Conservation (phyloP, 2,888 invertebrate species). For the Acleris cristana region DNA sequence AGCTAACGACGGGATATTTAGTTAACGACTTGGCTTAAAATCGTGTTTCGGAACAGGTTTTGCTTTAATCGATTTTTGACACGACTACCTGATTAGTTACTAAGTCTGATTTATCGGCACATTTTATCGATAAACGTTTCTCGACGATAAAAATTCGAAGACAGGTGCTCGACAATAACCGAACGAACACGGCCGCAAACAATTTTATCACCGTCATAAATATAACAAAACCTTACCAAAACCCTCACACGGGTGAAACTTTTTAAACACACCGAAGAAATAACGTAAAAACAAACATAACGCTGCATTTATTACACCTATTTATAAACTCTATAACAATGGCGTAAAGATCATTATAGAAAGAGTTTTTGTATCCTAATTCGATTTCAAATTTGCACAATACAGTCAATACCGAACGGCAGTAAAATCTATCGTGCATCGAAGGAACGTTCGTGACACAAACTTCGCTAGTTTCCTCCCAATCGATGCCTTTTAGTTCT, state of each 20-base stretch:
- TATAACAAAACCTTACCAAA: constrained; percentile 66
- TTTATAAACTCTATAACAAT: constrained; percentile 41
- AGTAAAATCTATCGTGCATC: constrained; percentile 79
- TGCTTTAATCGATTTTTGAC: constrained; percentile 20
- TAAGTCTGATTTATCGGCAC: constrained; percentile 25
- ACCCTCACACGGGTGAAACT: constrained; percentile 60
- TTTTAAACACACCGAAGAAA: constrained; percentile 65
- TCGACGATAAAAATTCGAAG: constrained; percentile 55
- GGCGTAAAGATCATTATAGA: constrained; percentile 49
- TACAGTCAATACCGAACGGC: constrained; percentile 59
- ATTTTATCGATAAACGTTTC: constrained; percentile 53
- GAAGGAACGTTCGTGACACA: constrained; percentile 72
- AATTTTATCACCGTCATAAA: constrained; percentile 79
- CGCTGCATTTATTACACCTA: constrained; percentile 41
- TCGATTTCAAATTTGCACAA: constrained; percentile 21
- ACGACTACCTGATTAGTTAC: constrained; percentile 15
- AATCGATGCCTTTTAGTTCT: constrained; percentile 72
- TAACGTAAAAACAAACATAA: constrained; percentile 47
- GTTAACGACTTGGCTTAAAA: constrained; percentile 22
- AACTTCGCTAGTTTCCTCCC: constrained; percentile 66
- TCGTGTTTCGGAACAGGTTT: constrained; percentile 1
- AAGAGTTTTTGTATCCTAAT: constrained; percentile 40
- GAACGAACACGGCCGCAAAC: constrained; percentile 75
- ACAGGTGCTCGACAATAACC: constrained; percentile 72
- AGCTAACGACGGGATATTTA: constrained; percentile 27